Evolutionary conservation across 2,888 invertebrate genomes (phyloP).

Genomic region (Amphipyra tragopoginis): DNA sequence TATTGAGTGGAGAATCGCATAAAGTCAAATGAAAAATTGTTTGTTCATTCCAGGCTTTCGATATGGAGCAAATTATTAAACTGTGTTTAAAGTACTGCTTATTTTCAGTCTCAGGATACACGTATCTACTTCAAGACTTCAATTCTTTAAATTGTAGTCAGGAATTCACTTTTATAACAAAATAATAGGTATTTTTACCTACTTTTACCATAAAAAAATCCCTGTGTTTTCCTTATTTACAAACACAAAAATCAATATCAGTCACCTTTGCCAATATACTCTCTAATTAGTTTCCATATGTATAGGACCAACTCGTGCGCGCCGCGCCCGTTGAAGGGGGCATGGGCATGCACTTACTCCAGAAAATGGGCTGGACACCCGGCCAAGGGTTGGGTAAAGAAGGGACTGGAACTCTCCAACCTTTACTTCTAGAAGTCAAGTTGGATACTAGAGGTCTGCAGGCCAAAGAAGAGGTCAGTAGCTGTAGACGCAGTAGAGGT

Average conservation of each 20-base stretch:
- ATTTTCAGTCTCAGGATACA: neutral
- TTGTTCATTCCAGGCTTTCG: slow-evolving; percentile 14
- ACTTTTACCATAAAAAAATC: neutral
- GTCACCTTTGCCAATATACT: slow-evolving; percentile 15
- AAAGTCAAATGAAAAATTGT: neutral
- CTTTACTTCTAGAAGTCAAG: slow-evolving; percentile 98
- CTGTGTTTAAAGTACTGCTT: neutral
- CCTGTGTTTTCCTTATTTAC: neutral
- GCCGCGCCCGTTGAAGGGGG: slow-evolving; percentile 98
- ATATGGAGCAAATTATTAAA: slow-evolving; percentile 7
- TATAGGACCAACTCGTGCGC: slow-evolving; percentile 96
- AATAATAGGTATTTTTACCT: too few species aligned
- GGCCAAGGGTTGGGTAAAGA: slow-evolving; percentile 99
- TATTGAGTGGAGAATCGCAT: slow-evolving; percentile 23
- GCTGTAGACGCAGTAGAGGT: slow-evolving; percentile 71
- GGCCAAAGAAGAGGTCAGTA: slow-evolving; percentile 92
- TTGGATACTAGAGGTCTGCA: slow-evolving; percentile 97
- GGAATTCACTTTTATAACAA: neutral
- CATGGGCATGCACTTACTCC: slow-evolving; percentile 98
- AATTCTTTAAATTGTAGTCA: neutral
- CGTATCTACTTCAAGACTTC: neutral
- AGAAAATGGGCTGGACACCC: slow-evolving; percentile 99
- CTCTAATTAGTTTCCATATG: slow-evolving; percentile 44
- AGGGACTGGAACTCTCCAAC: slow-evolving; percentile 97
- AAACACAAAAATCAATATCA: slow-evolving; percentile 11